A percentile compares a stretch with the other conserved stretches of the same genome.
Evolutionary conservation across 2,797 vertebrate species (phyloP).

Genomic region (Thripadectes ignobilis): DNA sequence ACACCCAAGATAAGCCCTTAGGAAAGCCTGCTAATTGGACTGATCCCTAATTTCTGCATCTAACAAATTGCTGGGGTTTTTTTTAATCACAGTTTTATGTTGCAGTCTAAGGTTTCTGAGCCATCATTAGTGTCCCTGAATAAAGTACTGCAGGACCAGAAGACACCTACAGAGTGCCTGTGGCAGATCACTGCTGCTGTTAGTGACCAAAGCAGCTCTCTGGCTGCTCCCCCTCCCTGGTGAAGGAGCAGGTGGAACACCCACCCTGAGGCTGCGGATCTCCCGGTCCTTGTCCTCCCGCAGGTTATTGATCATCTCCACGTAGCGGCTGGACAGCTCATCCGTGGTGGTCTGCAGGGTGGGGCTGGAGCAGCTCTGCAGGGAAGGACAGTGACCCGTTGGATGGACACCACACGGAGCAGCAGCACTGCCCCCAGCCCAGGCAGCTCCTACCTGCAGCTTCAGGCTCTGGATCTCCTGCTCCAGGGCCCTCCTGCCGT

Average conservation of each 20-base stretch:
- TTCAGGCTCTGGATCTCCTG: constrained; percentile 89
- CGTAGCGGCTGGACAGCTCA: constrained; percentile 88
- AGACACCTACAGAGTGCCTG: rapidly evolving
- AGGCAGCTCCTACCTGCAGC: constrained; percentile 79
- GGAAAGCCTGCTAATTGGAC: neutral
- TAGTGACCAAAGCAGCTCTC: neutral
- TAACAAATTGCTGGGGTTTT: rapidly evolving
- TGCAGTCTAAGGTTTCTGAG: neutral
- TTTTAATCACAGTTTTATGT: neutral
- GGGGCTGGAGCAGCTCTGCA: constrained; percentile 56
- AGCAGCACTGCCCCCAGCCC: neutral
- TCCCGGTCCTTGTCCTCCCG: constrained; percentile 88
- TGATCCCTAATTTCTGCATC: neutral
- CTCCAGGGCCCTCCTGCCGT: constrained; percentile 83
- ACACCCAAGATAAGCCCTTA: neutral
- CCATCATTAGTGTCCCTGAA: rapidly evolving
- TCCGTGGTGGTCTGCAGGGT: constrained; percentile 84
- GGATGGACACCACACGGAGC: too few species aligned
- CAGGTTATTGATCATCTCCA: constrained; percentile 84
- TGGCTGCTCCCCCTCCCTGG: neutral
- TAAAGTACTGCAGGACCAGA: neutral
- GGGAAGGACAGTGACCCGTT: neutral
- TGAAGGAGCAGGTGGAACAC: neutral
- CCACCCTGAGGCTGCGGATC: constrained; percentile 86
- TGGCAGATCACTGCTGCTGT: neutral